Evolutionary conservation across 2,113 vertebrate genomes (phyloP).

Genomic region (Melanerpes aurifrons): DNA sequence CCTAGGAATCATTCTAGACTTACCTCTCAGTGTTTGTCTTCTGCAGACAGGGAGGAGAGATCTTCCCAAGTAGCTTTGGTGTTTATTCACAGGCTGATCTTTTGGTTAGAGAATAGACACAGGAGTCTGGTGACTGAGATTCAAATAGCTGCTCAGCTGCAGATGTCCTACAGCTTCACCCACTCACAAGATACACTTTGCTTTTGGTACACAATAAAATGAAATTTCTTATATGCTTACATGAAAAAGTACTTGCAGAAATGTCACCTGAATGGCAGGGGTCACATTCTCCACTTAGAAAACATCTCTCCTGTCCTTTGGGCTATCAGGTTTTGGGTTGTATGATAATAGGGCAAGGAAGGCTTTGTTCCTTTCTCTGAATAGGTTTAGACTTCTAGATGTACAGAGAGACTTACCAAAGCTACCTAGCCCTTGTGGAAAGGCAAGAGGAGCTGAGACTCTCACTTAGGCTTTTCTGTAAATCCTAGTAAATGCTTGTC

Average conservation of each 20-base stretch:
- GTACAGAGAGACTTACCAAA: neutral
- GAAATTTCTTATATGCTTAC: neutral
- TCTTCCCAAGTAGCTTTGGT: neutral
- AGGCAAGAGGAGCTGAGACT: neutral
- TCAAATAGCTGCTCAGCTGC: neutral
- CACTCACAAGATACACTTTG: neutral
- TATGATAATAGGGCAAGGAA: neutral
- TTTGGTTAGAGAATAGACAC: neutral
- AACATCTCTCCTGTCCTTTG: neutral
- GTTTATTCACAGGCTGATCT: neutral
- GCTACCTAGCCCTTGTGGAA: neutral
- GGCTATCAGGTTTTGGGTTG: neutral
- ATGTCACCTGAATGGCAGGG: neutral
- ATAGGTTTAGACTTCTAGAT: neutral
- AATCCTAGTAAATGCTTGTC: neutral
- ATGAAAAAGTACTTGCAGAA: neutral
- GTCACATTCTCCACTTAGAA: neutral
- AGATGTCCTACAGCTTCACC: neutral
- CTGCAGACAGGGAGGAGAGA: neutral
- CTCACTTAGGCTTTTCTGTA: neutral
- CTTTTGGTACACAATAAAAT: neutral
- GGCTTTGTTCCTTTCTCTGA: neutral
- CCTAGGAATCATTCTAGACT: neutral
- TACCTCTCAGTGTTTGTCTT: fast-evolving
- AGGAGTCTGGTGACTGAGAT: neutral